Percentiles rank a stretch among this genome's conserved stretches.
Evolutionary conservation across 2,113 vertebrate species (phyloP).

Genomic region (Triplophysa dalaica): DNA sequence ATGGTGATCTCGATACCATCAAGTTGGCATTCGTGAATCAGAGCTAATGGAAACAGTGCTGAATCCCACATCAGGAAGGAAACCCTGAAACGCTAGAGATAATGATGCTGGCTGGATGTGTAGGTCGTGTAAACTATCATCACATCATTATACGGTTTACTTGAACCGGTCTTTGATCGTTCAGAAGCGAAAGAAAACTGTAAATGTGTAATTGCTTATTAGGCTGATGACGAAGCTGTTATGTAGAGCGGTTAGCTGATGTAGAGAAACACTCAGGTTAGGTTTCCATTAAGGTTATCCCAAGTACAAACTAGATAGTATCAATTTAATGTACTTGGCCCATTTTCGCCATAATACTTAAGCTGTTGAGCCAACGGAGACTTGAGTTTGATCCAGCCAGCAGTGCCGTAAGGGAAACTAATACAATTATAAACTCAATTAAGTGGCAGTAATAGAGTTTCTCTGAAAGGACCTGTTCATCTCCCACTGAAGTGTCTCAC

Average conservation of each 20-base stretch:
- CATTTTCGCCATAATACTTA: constrained; percentile 14
- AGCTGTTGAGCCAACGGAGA: constrained; percentile 10
- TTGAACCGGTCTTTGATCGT: too few species aligned
- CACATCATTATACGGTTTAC: too few species aligned
- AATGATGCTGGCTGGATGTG: background rate
- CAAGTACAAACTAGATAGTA: constrained; percentile 10
- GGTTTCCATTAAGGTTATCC: background rate
- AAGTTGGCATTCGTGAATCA: constrained; percentile 29
- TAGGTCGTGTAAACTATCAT: too few species aligned
- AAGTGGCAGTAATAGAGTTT: constrained; percentile 31
- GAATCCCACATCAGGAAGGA: constrained; percentile 7
- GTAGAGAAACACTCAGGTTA: background rate
- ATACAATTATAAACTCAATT: constrained; percentile 35
- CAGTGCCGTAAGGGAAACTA: constrained; percentile 14
- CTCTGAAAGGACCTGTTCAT: constrained; percentile 14
- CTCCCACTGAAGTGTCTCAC: background rate
- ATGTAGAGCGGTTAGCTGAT: background rate
- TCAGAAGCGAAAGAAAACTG: too few species aligned
- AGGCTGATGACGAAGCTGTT: background rate
- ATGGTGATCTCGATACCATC: constrained; percentile 33
- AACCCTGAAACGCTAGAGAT: background rate
- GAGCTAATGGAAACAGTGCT: constrained; percentile 27
- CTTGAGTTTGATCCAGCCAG: background rate
- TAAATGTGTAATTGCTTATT: too few species aligned
- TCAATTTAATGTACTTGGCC: constrained; percentile 20